Base-by-base conservation (phyloP, 2,113 vertebrate genomes). In the Galbula dea region DNA sequence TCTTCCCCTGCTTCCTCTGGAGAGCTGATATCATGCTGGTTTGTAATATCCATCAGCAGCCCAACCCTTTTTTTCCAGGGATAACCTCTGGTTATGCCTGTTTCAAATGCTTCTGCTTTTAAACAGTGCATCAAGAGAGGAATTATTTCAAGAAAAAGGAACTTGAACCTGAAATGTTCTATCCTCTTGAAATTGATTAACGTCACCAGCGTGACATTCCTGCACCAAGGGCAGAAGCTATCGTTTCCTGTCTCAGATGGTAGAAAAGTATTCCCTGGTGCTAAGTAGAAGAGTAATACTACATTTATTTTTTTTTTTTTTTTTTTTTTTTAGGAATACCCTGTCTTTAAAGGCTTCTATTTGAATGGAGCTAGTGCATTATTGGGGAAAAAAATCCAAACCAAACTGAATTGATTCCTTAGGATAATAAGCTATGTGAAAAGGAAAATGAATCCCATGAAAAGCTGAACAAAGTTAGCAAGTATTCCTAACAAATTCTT, bases 11-110 rank as follows among this genome's bases (percentile, higher is more conserved):
- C 54, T 91, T 57, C 83, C 89, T 95, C 87, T 89, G 52, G 81
- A 92, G 66, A 89, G 74, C 87, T 95, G 87, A 82, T 96, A 87
- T 55, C 80, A 74, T 85, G 48, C 66, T 89, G 27, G 15, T 82
- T 92, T 89, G 66, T 61, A 91, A 82, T 68, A 87, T 52, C 78
- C 61, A 61, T 75, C 79, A 90, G 52, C n/a, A 91, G 49, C 62
- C 84, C 89, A 94, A 77, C 81, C 81, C 74, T 91, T 94, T 91
- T 94, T 82, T 85, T 48, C 48, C 36, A 75, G 54, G 45, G 57
- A 57, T 78, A 57, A 51, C 32, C 45, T 84, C 48, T 63, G 34
- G 32, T 81, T 63, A 78, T 78, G 52, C 36, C 30, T 5, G n/a
- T 84, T 78, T 68, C 16, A 69, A 79, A 79, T 68, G 12, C 11